Evolutionary conservation across 2,888 invertebrate genomes (phyloP).

Genomic region (Noctuana brunneofusca): DNA sequence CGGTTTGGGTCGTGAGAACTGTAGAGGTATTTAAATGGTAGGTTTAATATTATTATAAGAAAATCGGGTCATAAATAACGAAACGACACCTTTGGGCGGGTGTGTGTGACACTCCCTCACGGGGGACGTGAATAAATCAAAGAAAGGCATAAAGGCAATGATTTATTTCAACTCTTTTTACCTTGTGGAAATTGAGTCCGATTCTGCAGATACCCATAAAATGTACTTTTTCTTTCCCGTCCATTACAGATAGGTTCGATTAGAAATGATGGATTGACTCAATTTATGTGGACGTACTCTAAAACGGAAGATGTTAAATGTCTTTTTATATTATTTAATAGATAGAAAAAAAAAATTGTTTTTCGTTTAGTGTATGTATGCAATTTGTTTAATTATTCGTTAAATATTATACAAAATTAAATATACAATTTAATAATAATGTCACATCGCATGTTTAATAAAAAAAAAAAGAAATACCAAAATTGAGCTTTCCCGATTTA

Average conservation of each 20-base stretch:
- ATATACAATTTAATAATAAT: no score
- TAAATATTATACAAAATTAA: no score
- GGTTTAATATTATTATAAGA: slow-evolving; percentile 39
- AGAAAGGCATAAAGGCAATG: slow-evolving; percentile 58
- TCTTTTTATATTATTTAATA: not conserved
- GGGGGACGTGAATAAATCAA: slow-evolving; percentile 61
- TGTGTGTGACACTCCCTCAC: slow-evolving; percentile 59
- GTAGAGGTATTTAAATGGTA: slow-evolving; percentile 4
- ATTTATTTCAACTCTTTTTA: slow-evolving; percentile 58
- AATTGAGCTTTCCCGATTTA: no score
- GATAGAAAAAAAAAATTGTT: no score
- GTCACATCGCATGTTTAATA: no score
- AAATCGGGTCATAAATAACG: slow-evolving; percentile 57
- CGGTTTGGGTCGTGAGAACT: no score
- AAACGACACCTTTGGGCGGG: slow-evolving; percentile 48
- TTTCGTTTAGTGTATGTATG: no score
- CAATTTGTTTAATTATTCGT: no score
- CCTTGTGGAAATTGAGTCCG: slow-evolving; percentile 47
- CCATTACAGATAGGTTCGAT: slow-evolving; percentile 37
- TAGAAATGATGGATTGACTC: slow-evolving; percentile 31
- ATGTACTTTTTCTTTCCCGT: slow-evolving; percentile 26
- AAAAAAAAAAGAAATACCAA: no score
- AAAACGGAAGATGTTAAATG: not conserved
- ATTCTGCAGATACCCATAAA: slow-evolving; percentile 37
- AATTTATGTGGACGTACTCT: slow-evolving; percentile 18